Base-by-base conservation (phyloP, 1,140 invertebrate species). In the Dermatophagoides farinae region DNA sequence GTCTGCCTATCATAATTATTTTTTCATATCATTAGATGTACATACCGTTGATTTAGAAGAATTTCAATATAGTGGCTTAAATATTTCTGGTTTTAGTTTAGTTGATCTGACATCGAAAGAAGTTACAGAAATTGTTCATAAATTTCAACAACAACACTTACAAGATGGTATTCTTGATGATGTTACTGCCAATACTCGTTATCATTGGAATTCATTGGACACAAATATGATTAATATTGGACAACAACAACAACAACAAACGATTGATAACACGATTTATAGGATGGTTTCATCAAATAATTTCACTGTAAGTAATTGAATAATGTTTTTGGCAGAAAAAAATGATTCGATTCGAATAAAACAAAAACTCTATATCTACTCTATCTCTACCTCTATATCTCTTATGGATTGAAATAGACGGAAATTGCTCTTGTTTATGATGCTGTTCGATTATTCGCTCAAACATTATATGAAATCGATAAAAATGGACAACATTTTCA, bases 351-450 rank as follows among this genome's bases (percentile, higher is more conserved):
- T 44, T 44, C n/a, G n/a, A n/a, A n/a, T n/a, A n/a, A n/a, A n/a
- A n/a, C n/a, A n/a, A n/a, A n/a, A n/a, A n/a, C n/a, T 10, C 43
- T 44, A n/a, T 16, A 44, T 20, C 18, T 44, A 44, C 43, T 5
- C 51, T 5, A 25, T 53, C 51, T 43, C 9, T 60, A 9, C 0
- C 14, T 12, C 5, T n/a, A n/a, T n/a, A n/a, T n/a, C n/a, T n/a
- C n/a, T n/a, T n/a, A n/a, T n/a, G n/a, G 51, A 53, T 53, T 9
- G 62, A 75, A 76, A 46, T 76, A 93, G 85, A 91, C 90, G 60
- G 88, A 95, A 75, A 90, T 88, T 6, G 90, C 90, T 4, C 73
- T 97, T 49, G 88, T 93, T 78, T 96, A 93, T 70, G 92, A 97
- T 70, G 90, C 90, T 5, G 89, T 95, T 25, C 80, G 85, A 71